These are phyloP conservation scores for Neoarius graeffei DNA, from an alignment of 2,113 vertebrate species.

Conservation along the genomic window DNA sequence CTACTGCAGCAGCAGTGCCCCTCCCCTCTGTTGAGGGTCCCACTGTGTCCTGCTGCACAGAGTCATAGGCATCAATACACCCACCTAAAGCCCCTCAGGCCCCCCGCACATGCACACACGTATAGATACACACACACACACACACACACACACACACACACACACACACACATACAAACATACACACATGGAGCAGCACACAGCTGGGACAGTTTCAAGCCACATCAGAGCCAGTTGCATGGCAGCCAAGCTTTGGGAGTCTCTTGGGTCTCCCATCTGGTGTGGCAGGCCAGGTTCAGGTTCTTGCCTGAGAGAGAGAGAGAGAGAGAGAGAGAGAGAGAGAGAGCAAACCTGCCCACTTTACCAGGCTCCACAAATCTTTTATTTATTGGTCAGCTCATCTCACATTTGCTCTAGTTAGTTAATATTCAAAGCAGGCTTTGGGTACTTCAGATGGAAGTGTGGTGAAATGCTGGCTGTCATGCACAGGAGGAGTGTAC, in stretches of 20 bases:
- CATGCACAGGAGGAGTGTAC: slow-evolving; percentile 24
- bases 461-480: slow-evolving; percentile 45
- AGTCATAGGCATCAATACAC: slow-evolving; percentile 42
- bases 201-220: slow-evolving; percentile 73
- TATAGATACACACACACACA: slow-evolving; percentile 39
- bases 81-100: slow-evolving; percentile 48
- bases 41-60: slow-evolving; percentile 36
- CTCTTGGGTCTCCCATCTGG: slow-evolving; percentile 62
- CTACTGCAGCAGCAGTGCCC: slow-evolving; percentile 70
- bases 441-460: slow-evolving; percentile 59
- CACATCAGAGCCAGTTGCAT: slow-evolving; percentile 64
- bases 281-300: slow-evolving; percentile 42
- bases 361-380: slow-evolving; percentile 61
- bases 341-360: slow-evolving; percentile 40
- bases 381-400: slow-evolving; percentile 66
- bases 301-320: slow-evolving; percentile 24
- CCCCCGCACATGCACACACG: slow-evolving; percentile 3
- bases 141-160: slow-evolving; percentile 57
- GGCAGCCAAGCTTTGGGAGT: slow-evolving; percentile 65
- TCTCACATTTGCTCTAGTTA: slow-evolving; percentile 59
- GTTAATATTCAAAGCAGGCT: slow-evolving; percentile 67
- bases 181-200: slow-evolving; percentile 44
- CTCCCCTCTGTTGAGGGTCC: slow-evolving; percentile 58
- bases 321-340: slow-evolving; percentile 29
- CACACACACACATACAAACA: slow-evolving; percentile 55